Evolutionary conservation across 2,113 vertebrate genomes (phyloP).

Genomic region (Geothlypis trichas): DNA sequence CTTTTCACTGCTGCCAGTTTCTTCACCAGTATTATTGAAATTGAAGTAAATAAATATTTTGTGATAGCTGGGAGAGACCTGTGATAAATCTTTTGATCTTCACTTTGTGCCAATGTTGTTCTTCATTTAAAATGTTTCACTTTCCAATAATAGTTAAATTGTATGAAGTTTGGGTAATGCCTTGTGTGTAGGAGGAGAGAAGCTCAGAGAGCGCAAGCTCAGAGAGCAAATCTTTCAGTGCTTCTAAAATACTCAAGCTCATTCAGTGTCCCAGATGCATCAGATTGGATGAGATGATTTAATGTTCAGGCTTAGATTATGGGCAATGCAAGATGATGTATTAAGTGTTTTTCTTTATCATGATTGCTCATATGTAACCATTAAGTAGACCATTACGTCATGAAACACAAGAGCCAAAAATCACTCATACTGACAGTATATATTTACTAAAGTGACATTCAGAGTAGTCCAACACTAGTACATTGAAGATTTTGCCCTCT

Average conservation of each 20-base stretch:
- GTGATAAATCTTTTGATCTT: not conserved
- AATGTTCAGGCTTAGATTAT: not conserved
- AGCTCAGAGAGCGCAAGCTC: too few relatives aligned
- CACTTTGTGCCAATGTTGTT: fast-evolving
- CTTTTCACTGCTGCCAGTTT: not conserved
- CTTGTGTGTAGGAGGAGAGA: not conserved
- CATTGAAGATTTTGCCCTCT: not conserved
- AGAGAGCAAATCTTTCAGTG: not conserved
- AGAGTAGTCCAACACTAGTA: not conserved
- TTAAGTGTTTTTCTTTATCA: not conserved
- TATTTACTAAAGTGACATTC: not conserved
- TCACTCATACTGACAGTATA: not conserved
- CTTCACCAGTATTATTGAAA: not conserved
- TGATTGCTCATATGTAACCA: not conserved
- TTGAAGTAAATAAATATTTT: not conserved
- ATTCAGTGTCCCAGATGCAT: not conserved
- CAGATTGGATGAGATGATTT: not conserved
- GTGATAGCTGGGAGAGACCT: not conserved
- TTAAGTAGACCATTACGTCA: not conserved
- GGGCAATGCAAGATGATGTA: not conserved
- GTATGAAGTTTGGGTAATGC: not conserved
- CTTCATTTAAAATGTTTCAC: not conserved
- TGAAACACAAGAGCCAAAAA: conserved; percentile 10
- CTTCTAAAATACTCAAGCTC: not conserved
- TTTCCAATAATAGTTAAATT: not conserved